These are phyloP conservation scores for Metaphire vulgaris DNA, from an alignment of 1,140 invertebrate genomes.

Conservation along the genomic window DNA sequence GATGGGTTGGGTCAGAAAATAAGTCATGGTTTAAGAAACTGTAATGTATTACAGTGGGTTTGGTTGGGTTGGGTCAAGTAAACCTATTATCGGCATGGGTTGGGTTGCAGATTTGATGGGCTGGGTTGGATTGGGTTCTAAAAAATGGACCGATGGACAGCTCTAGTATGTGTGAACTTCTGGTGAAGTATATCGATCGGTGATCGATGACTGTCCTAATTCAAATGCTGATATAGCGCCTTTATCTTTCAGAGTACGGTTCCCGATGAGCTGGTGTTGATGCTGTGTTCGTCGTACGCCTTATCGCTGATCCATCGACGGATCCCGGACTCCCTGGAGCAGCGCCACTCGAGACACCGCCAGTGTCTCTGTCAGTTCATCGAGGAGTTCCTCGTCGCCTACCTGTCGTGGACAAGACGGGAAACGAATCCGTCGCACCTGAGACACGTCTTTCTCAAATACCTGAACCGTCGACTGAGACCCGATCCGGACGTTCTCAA, in stretches of 20 bases:
- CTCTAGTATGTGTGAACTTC: too few species aligned
- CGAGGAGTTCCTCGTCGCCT: slow-evolving; percentile 32
- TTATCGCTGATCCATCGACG: slow-evolving; percentile 26
- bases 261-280: slow-evolving; percentile 22
- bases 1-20: too few species aligned
- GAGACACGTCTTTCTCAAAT: slow-evolving; percentile 21
- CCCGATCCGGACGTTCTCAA: slow-evolving; percentile 27
- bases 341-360: slow-evolving; percentile 27
- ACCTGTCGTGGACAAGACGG: slow-evolving; percentile 21
- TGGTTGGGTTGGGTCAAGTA: too few species aligned
- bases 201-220: too few species aligned
- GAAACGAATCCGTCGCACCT: slow-evolving; percentile 18
- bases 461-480: slow-evolving; percentile 26
- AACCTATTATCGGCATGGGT: too few species aligned
- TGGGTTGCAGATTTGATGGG: too few species aligned
- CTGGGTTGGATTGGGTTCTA: too few species aligned
- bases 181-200: too few species aligned
- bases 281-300: slow-evolving; percentile 29
- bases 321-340: slow-evolving; percentile 27
- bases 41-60: too few species aligned
- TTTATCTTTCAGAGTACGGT: slow-evolving; percentile 24
- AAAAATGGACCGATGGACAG: too few species aligned
- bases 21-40: too few species aligned
- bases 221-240: too few species aligned
- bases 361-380: slow-evolving; percentile 33